These are phyloP conservation scores for Bufo bufo DNA, from an alignment of 2,113 vertebrate genomes.

Conservation along the genomic window DNA sequence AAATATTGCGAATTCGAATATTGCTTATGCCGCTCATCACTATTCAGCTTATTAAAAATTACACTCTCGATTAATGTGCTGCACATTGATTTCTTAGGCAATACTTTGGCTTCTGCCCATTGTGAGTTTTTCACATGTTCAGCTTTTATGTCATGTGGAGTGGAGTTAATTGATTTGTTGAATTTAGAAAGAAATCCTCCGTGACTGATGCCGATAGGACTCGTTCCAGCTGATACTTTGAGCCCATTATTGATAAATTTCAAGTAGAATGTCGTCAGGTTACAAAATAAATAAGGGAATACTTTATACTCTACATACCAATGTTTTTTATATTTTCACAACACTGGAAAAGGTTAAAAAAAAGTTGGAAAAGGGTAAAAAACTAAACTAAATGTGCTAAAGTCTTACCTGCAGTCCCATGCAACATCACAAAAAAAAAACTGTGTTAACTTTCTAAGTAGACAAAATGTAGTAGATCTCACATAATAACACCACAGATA, in stretches of 20 bases:
- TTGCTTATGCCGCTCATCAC: too few relatives aligned
- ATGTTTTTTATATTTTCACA: background rate
- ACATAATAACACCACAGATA: background rate
- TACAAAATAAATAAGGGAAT: background rate
- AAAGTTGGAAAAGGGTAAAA: background rate
- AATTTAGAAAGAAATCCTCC: slow-evolving; percentile 21
- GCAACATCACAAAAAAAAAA: background rate
- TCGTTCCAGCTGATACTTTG: background rate
- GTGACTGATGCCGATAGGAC: background rate
- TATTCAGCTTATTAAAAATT: background rate
- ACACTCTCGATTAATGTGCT: too few relatives aligned
- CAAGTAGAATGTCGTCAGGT: background rate
- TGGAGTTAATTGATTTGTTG: slow-evolving; percentile 40
- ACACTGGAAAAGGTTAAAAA: background rate
- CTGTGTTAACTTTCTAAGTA: background rate
- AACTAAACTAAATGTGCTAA: too few relatives aligned
- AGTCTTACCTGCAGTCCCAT: background rate
- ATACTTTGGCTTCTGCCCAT: background rate
- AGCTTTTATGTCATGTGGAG: background rate
- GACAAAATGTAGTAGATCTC: background rate
- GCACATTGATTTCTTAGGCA: slow-evolving; percentile 54
- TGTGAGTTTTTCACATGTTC: background rate
- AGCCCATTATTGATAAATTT: background rate
- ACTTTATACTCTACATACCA: background rate
- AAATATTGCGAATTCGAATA: too few relatives aligned